These are phyloP conservation scores for Linyphia triangularis DNA, from an alignment of 2,888 invertebrate genomes.

Conservation along the genomic window DNA sequence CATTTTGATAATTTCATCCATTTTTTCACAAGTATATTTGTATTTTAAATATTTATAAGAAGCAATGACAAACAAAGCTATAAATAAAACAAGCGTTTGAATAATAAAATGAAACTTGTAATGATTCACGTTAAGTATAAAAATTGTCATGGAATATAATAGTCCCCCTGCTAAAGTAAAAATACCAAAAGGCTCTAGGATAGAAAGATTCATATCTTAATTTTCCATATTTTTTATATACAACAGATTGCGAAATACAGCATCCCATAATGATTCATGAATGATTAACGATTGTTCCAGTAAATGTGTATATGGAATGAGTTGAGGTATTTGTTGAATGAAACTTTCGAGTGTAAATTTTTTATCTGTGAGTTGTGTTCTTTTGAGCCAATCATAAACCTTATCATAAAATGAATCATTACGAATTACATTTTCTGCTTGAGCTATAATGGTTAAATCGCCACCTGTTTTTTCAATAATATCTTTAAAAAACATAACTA, in stretches of 20 bases:
- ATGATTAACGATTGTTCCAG: constrained; percentile 18
- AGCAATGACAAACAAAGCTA: constrained; percentile 20
- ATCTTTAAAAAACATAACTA: constrained; percentile 10
- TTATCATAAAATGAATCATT: neutral
- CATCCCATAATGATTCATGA: constrained; percentile 5
- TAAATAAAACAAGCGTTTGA: constrained; percentile 11
- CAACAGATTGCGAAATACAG: constrained; percentile 8
- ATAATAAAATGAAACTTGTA: constrained; percentile 24
- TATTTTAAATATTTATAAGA: constrained; percentile 34
- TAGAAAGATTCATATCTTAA: neutral
- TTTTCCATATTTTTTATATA: constrained; percentile 1
- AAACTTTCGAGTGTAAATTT: neutral
- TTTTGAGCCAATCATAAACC: neutral
- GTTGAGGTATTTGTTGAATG: neutral
- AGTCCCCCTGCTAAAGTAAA: neutral
- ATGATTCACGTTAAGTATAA: constrained; percentile 14
- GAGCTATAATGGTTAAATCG: neutral
- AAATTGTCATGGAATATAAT: constrained; percentile 17
- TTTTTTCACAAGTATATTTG: constrained; percentile 33
- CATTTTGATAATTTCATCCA: constrained; percentile 29
- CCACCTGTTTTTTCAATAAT: too few species aligned
- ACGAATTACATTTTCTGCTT: neutral
- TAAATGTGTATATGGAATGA: constrained; percentile 3
- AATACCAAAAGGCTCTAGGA: constrained; percentile 16
- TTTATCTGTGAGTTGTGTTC: neutral